phyloP scores from a whole-genome alignment of 1,140 invertebrate genomes.

The Kradibia gibbosae region DNA sequence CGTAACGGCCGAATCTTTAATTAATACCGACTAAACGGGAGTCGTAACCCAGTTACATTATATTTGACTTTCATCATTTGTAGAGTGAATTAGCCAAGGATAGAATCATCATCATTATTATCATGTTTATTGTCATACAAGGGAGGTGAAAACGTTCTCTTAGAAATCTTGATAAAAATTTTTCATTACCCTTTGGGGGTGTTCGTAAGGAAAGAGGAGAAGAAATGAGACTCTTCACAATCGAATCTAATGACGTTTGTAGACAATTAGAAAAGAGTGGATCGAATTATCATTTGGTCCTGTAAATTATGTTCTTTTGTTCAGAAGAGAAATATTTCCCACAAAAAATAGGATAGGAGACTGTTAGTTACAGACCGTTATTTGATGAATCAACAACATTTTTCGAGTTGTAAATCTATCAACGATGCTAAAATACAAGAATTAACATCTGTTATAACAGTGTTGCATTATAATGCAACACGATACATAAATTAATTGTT shows the following conservation, averaged over 20 bases:
- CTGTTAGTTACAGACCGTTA: neutral
- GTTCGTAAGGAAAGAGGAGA: neutral
- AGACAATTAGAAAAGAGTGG: neutral
- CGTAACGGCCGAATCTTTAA: conserved; percentile 4
- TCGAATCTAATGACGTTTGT: neutral
- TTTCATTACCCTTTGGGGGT: no score
- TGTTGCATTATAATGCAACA: no score
- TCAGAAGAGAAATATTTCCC: neutral
- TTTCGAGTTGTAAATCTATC: neutral
- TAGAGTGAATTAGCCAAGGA: neutral
- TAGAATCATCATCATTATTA: neutral
- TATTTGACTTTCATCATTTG: conserved; percentile 42
- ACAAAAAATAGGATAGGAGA: neutral
- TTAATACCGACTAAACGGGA: conserved; percentile 24
- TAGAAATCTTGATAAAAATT: neutral
- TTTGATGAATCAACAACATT: neutral
- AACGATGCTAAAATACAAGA: neutral
- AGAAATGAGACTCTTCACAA: neutral
- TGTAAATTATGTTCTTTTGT: neutral
- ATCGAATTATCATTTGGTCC: neutral
- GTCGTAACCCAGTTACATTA: conserved; percentile 46
- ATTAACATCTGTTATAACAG: no score
- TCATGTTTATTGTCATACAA: no score
- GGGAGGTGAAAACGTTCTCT: neutral
- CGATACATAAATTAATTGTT: no score